phyloP scores from a whole-genome alignment of 2,888 invertebrate species.

The Nudaria mundana region DNA sequence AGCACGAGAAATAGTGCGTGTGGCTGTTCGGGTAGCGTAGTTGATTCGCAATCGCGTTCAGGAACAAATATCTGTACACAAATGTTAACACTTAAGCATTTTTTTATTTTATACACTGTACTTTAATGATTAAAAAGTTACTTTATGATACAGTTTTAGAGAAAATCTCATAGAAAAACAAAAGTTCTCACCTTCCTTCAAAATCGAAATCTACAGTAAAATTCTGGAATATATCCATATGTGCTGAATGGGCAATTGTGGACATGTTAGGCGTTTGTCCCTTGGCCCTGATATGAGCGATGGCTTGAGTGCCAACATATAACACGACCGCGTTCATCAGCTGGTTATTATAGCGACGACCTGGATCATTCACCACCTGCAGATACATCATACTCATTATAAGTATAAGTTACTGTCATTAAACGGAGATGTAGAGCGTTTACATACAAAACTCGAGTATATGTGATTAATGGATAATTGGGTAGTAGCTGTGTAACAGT shows the following conservation, averaged over 20 bases:
- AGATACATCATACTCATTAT: not conserved
- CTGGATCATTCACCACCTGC: slow-evolving; percentile 89
- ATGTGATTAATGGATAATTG: no score
- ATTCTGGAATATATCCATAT: slow-evolving; percentile 99
- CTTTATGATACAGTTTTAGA: not conserved
- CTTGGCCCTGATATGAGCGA: slow-evolving; percentile 93
- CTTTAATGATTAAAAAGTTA: not conserved
- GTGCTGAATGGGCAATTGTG: slow-evolving; percentile 98
- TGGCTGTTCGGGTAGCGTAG: slow-evolving; percentile 99
- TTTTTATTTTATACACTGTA: not conserved
- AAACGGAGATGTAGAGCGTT: no score
- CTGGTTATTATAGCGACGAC: slow-evolving; percentile 96
- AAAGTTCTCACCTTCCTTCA: slow-evolving; percentile 85
- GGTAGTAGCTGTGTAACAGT: no score
- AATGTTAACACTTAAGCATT: not conserved
- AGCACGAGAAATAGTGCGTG: slow-evolving; percentile 99
- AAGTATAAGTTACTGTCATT: no score
- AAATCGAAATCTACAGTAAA: slow-evolving; percentile 98
- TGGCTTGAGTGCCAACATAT: slow-evolving; percentile 98
- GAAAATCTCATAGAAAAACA: not conserved
- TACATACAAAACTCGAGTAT: no score
- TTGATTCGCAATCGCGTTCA: slow-evolving; percentile 99
- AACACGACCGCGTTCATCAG: slow-evolving; percentile 98
- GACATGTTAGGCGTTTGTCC: slow-evolving; percentile 96
- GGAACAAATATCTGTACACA: slow-evolving; percentile 90